A percentile compares a stretch with the other conserved stretches of the same genome.
Evolutionary conservation across 1,140 invertebrate genomes (phyloP).

Genomic region (Drosophila navojoa): DNA sequence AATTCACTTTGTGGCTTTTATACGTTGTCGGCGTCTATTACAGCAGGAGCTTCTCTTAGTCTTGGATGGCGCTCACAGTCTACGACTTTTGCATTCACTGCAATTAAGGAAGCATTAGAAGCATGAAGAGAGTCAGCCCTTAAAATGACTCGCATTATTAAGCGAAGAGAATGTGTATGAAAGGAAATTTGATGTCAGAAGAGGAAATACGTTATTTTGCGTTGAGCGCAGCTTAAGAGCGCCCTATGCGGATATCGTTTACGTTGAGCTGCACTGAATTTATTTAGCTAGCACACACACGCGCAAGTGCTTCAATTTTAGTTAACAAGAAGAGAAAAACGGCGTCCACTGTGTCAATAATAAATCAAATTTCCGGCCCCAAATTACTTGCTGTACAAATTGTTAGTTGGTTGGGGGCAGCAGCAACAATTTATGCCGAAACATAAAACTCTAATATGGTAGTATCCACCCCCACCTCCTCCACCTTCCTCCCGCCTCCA

Average conservation of each 20-base stretch:
- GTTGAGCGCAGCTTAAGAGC: neutral
- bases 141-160: too few species aligned
- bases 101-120: too few species aligned
- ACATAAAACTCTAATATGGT: conserved; percentile 55
- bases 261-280: neutral
- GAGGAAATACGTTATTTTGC: neutral
- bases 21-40: neutral
- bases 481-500: neutral
- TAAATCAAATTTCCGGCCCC: conserved; percentile 50
- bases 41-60: neutral
- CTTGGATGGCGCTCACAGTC: neutral
- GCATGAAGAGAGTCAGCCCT: too few species aligned
- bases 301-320: neutral
- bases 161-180: too few species aligned
- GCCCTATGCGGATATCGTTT: neutral
- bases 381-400: conserved; percentile 45
- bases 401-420: conserved; percentile 11
- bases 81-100: neutral
- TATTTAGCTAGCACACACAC: neutral
- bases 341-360: neutral
- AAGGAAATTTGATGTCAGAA: too few species aligned
- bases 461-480: neutral
- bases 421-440: conserved; percentile 59
- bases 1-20: conserved; percentile 22
- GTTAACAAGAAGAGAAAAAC: neutral